Evolutionary conservation across 2,113 vertebrate genomes (phyloP).

Genomic region (Alaudala cheleensis): DNA sequence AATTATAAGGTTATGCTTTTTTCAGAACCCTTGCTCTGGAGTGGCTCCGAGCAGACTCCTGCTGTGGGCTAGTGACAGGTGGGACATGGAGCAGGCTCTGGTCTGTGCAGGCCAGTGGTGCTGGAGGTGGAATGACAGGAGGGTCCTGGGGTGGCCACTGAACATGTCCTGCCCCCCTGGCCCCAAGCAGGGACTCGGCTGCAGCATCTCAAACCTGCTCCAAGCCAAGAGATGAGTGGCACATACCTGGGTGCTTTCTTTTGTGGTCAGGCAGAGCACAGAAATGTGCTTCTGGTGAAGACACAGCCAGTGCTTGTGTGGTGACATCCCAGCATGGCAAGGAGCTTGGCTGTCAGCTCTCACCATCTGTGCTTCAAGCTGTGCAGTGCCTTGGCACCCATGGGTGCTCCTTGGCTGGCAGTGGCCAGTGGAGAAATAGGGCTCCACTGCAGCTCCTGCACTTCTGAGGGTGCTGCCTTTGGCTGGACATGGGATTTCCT

Average conservation of each 20-base stretch:
- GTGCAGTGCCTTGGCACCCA: not conserved
- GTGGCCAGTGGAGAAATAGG: not conserved
- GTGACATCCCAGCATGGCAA: not conserved
- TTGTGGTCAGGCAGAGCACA: not conserved
- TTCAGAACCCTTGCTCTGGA: not conserved
- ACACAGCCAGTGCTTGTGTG: fast-evolving
- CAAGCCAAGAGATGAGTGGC: not conserved
- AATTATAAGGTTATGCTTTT: not conserved
- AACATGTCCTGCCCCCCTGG: not conserved
- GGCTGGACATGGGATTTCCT: not conserved
- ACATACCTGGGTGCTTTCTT: not conserved
- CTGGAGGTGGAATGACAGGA: not conserved
- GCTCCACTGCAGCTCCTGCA: not conserved
- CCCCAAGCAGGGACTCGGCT: not conserved
- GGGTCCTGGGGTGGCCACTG: not conserved
- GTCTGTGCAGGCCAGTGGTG: fast-evolving
- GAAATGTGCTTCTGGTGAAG: not conserved
- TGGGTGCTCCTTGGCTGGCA: not conserved
- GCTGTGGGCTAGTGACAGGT: fast-evolving
- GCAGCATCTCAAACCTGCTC: not conserved
- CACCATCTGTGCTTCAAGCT: not conserved
- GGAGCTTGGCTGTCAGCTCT: fast-evolving
- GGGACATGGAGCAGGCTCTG: not conserved
- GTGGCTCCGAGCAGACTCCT: not conserved
- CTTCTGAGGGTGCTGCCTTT: not conserved